phyloP scores from a whole-genome alignment of 2,888 invertebrate species.

The Drosophila stalkeri region DNA sequence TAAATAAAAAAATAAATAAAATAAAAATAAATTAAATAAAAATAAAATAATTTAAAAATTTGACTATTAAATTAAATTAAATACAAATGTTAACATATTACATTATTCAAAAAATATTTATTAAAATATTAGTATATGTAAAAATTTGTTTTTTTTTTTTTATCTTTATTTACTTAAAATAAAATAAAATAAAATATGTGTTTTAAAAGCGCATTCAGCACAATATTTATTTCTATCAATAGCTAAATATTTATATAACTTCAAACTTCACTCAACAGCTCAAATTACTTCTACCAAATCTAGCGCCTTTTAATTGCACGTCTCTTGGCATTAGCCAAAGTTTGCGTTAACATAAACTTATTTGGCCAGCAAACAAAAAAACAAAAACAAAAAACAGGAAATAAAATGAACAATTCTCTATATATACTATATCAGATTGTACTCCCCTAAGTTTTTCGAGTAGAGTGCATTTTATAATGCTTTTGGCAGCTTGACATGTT shows the following conservation, averaged over 20 bases:
- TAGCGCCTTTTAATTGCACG: conserved; percentile 15
- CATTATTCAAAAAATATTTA: too few species aligned
- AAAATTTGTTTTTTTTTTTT: too few species aligned
- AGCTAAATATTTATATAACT: too few species aligned
- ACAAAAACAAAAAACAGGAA: background rate
- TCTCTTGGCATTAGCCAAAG: conserved; percentile 22
- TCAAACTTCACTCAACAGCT: background rate
- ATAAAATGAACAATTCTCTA: background rate
- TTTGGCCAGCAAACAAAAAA: conserved; percentile 19
- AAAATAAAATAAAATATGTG: too few species aligned
- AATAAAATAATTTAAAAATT: too few species aligned
- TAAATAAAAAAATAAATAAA: too few species aligned
- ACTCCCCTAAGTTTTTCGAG: conserved; percentile 14
- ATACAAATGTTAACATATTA: too few species aligned
- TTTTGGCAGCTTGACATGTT: conserved; percentile 76
- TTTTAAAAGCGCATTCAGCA: too few species aligned
- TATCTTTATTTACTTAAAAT: too few species aligned
- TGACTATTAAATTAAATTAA: too few species aligned
- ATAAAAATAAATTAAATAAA: too few species aligned
- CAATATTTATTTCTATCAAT: background rate
- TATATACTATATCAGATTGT: background rate
- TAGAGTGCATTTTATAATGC: conserved; percentile 45
- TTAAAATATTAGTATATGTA: too few species aligned
- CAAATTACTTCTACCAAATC: background rate
- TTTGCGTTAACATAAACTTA: conserved; percentile 43